Evolutionary conservation across 2,888 invertebrate genomes (phyloP).

Genomic region (Diabrotica balteata): DNA sequence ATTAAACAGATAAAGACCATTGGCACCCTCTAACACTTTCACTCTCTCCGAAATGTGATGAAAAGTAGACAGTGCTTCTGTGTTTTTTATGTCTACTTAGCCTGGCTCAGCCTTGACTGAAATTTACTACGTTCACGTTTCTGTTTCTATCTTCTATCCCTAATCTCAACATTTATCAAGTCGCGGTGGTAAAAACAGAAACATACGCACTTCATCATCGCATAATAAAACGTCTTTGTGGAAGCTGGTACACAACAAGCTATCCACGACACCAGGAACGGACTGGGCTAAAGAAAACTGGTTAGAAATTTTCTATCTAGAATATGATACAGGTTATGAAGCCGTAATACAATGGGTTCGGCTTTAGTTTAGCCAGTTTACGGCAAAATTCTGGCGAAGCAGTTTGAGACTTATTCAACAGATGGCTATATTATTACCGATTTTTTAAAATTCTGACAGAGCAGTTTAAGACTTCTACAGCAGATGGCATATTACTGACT

Average conservation of each 20-base stretch:
- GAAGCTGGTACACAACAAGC: conserved; percentile 15
- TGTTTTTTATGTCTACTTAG: conserved; percentile 1
- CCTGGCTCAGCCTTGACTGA: background rate
- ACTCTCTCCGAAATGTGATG: too few relatives aligned
- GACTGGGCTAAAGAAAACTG: background rate
- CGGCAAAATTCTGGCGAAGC: too few relatives aligned
- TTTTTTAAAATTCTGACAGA: too few relatives aligned
- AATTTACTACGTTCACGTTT: conserved; percentile 21
- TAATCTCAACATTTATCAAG: conserved; percentile 27
- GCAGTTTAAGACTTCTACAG: too few relatives aligned
- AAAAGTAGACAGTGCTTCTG: background rate
- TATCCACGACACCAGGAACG: conserved; percentile 4
- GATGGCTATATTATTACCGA: too few relatives aligned
- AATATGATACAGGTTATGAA: background rate
- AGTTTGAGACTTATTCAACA: too few relatives aligned
- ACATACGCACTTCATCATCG: conserved; percentile 34
- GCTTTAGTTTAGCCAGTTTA: too few relatives aligned
- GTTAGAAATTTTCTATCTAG: background rate
- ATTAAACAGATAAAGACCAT: too few relatives aligned
- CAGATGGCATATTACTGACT: too few relatives aligned
- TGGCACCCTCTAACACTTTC: too few relatives aligned
- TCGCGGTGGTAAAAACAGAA: conserved; percentile 30
- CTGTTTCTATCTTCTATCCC: conserved; percentile 21
- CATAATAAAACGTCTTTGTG: conserved; percentile 32
- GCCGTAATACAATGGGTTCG: too few relatives aligned